Evolutionary conservation across 2,888 invertebrate species (phyloP), one percentile per base, ranked within the genome.

Genomic region (Sphinx pinastri): DNA sequence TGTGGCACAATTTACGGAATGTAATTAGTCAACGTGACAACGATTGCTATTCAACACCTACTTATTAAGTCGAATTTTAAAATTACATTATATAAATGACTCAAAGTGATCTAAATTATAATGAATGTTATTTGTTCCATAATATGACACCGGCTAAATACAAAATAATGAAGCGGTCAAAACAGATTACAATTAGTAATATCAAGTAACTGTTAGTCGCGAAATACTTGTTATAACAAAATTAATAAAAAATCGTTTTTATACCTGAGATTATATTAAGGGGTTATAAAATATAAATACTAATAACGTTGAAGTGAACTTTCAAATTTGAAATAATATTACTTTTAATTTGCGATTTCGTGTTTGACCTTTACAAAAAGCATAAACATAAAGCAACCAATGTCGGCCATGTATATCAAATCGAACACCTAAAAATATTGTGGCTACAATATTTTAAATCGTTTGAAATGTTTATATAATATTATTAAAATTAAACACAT

Each of bases 341-440:
- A 63, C 47, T 13, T 49, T 63, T 49, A 10, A 63, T 63, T 63
- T 1, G 19, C 16, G 19, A 63, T 11, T 16, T 45, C 16, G 11
- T 19, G 63, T 47, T 49, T 63, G 63, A 49, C 63, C 63, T 63
- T 63, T 49, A n/a, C n/a, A 47, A 13, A 63, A 47, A 49, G 10
- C 49, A 16, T 16, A 49, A 12, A 16, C 38, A 25, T 25, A 25
- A 16, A 47, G 11, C 16, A 12, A 16, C 25, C 4, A 13, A 13
- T 63, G 13, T 63, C 49, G 2, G n/a, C 10, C 0, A 25, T 19
- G 11, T 57, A 19, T 45, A 60, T 60, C 47, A 60, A 45, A 60
- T 45, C 1, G 6, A 60, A 12, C 16, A 16, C 47, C 19, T 8
- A 38, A 38, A 38, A 38, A 38, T 8, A 38, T 38, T 38, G 38